Conservation (phyloP, 2,797 vertebrate species). For the Xiphorhynchus erythropygius region DNA sequence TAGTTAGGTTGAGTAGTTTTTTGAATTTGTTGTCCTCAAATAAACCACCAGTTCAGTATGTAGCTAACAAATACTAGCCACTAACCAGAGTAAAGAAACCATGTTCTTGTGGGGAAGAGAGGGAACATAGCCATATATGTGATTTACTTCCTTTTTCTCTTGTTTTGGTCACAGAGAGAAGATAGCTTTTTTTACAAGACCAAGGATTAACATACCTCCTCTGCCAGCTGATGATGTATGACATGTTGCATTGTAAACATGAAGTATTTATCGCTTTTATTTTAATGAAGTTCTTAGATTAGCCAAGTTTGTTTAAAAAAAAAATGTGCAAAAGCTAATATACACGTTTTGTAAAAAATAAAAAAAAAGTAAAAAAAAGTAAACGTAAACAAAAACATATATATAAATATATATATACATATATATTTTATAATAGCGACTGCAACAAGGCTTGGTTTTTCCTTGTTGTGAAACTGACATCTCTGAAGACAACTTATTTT, state of each 20-base stretch:
- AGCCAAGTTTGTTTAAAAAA: constrained; percentile 82
- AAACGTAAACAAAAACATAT: constrained; percentile 74
- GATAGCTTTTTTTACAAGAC: constrained; percentile 98
- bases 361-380: constrained; percentile 77
- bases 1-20: neutral
- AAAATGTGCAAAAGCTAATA: constrained; percentile 82
- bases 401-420: constrained; percentile 76
- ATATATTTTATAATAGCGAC: constrained; percentile 86
- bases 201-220: constrained; percentile 96
- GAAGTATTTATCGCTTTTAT: constrained; percentile 91
- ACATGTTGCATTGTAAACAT: constrained; percentile 84
- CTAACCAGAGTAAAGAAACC: neutral
- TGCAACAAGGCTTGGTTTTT: constrained; percentile 84
- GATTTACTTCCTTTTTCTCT: constrained; percentile 1
- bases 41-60: neutral
- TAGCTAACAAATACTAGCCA: neutral
- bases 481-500: constrained; percentile 85
- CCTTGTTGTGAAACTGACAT: constrained; percentile 86
- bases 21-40: neutral
- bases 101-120: neutral
- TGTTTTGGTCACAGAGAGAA: constrained; percentile 88
- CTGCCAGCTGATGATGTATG: constrained; percentile 97
- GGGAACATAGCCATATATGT: neutral
- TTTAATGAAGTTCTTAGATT: constrained; percentile 91
- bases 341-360: constrained; percentile 83